Evolutionary conservation across 2,888 invertebrate species (phyloP), one percentile per base, ranked within the genome.

Genomic region (Argyresthia albistria): DNA sequence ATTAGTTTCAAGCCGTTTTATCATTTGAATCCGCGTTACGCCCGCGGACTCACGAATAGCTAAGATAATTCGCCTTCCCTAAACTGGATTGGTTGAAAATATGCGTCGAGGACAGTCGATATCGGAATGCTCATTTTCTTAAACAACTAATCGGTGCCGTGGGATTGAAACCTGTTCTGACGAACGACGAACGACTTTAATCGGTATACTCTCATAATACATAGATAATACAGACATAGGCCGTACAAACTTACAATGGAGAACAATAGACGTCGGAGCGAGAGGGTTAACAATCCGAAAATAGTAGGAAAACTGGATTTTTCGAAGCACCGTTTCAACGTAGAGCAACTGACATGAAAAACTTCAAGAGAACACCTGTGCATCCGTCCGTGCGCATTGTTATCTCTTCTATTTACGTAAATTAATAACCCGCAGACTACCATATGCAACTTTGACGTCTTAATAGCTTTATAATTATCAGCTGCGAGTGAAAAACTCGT

Each of bases 111-210:
- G n/a, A n/a, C n/a, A n/a, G 48, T 14, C 14, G 45, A 25, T 35
- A 51, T 54, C 42, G 57, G 59, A 55, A 58, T 60, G 55, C 54
- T 53, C 50, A 52, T 57, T 58, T 54, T 50, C 55, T n/a, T 53
- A 54, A 57, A 59, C 57, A 45, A 25, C 50, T 55, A 55, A 56
- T 52, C 51, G 6, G 43, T 37, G 52, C 50, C 52, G 58, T 56
- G 55, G 57, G 57, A 58, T 56, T 56, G 47, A 53, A 60, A 59
- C 60, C 43, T 42, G 58, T 59, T 58, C 57, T 48, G 51, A 43
- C 9, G 43, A 15, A 25, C 51, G 51, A 51, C 48, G n/a, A n/a
- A n/a, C n/a, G n/a, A n/a, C n/a, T n/a, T n/a, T n/a, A n/a, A n/a
- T n/a, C n/a, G n/a, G n/a, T n/a, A n/a, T n/a, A n/a, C n/a, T n/a